A percentile compares a stretch with the other conserved stretches of the same genome.
Evolutionary conservation across 2,888 invertebrate species (phyloP).

Genomic region (Tipula helvola): DNA sequence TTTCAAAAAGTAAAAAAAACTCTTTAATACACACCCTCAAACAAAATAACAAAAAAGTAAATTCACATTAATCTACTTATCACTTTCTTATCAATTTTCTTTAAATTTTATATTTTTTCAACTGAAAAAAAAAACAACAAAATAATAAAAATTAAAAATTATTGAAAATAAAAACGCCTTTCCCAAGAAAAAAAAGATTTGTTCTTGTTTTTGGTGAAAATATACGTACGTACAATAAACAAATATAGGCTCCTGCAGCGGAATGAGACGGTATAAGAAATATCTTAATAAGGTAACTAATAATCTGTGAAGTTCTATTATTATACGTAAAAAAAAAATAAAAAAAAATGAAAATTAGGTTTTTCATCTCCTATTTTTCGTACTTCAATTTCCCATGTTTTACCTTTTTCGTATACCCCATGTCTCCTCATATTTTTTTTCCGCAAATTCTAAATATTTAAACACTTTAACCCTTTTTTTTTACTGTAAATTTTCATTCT

Average conservation of each 20-base stretch:
- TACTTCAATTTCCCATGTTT: background rate
- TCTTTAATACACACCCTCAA: background rate
- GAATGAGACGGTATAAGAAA: background rate
- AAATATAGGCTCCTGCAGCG: background rate
- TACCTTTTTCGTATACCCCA: background rate
- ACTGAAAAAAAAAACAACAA: background rate
- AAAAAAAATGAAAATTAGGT: background rate
- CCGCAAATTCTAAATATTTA: background rate
- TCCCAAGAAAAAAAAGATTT: background rate
- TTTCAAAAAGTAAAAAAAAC: background rate
- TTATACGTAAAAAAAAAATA: background rate
- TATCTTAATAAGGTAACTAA: background rate
- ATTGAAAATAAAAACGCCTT: background rate
- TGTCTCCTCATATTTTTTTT: background rate
- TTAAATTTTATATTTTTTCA: background rate
- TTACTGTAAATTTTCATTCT: background rate
- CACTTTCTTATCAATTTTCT: background rate
- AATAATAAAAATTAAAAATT: background rate
- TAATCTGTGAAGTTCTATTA: constrained; percentile 4
- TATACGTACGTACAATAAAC: background rate
- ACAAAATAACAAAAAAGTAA: background rate
- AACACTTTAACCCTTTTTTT: background rate
- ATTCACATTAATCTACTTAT: background rate
- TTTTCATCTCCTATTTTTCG: background rate
- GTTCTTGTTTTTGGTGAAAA: background rate